Percentiles rank a stretch among this genome's conserved stretches.
These are phyloP conservation scores for Stratiomys singularior DNA, from an alignment of 2,888 invertebrate species.

Conservation along the genomic window DNA sequence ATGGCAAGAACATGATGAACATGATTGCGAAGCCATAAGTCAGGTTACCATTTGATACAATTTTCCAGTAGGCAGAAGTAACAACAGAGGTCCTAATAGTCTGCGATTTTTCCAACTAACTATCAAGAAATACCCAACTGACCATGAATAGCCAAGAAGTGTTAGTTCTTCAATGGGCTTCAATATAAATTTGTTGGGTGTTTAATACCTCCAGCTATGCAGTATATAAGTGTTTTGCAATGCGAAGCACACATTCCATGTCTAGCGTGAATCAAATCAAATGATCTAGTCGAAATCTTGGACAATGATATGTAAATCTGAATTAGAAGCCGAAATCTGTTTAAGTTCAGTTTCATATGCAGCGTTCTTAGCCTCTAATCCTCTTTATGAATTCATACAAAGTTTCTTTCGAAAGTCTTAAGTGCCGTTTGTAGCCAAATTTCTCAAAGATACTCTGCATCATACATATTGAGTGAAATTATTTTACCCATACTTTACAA, in stretches of 20 bases:
- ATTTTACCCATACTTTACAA: conserved; percentile 28
- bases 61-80: too few species aligned
- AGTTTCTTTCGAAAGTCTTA: conserved; percentile 26
- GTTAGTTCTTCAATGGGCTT: too few species aligned
- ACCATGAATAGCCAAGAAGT: too few species aligned
- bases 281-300: neutral
- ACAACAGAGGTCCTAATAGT: too few species aligned
- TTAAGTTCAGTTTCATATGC: conserved; percentile 31
- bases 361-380: conserved; percentile 17
- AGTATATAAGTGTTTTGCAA: too few species aligned
- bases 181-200: too few species aligned
- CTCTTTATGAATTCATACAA: conserved; percentile 46
- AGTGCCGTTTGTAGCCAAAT: conserved; percentile 14
- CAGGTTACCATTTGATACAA: too few species aligned
- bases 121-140: too few species aligned
- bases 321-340: conserved; percentile 42
- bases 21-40: too few species aligned
- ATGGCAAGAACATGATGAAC: neutral
- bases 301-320: conserved; percentile 41
- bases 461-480: neutral
- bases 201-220: too few species aligned
- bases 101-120: too few species aligned
- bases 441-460: conserved; percentile 6
- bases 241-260: neutral
- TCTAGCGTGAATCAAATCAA: too few species aligned